A percentile compares a stretch with the other conserved stretches of the same genome.
These are phyloP conservation scores for Agapornis canus DNA, from an alignment of 2,797 vertebrate genomes.

Conservation along the genomic window DNA sequence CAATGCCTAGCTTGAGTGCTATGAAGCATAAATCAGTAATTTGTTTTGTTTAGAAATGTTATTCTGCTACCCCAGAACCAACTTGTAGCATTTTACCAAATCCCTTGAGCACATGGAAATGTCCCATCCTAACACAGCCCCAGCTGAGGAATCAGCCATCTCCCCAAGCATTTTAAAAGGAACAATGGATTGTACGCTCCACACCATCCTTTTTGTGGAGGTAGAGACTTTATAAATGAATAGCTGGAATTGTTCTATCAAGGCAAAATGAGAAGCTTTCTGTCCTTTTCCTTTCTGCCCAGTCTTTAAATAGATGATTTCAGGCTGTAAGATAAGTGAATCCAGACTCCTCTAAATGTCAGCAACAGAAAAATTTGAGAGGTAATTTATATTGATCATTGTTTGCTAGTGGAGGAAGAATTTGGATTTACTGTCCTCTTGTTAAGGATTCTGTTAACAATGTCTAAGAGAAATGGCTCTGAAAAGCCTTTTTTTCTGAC, in stretches of 20 bases:
- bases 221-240: background rate
- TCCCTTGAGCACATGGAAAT: background rate
- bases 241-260: background rate
- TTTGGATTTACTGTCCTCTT: conserved; percentile 23
- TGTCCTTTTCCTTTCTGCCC: background rate
- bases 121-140: background rate
- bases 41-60: background rate
- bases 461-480: background rate
- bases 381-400: conserved; percentile 22
- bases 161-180: background rate
- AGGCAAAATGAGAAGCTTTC: background rate
- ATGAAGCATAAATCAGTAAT: background rate
- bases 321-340: background rate
- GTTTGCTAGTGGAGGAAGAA: conserved; percentile 1
- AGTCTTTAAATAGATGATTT: background rate
- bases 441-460: background rate
- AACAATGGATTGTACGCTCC: background rate
- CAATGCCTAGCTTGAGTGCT: background rate
- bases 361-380: background rate
- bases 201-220: background rate
- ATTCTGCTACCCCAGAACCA: background rate
- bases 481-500: background rate
- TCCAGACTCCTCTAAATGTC: background rate
- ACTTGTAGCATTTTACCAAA: background rate
- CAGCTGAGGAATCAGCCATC: background rate